These are phyloP conservation scores for Nixonia krombeini DNA, from an alignment of 1,140 invertebrate species.

Conservation along the genomic window DNA sequence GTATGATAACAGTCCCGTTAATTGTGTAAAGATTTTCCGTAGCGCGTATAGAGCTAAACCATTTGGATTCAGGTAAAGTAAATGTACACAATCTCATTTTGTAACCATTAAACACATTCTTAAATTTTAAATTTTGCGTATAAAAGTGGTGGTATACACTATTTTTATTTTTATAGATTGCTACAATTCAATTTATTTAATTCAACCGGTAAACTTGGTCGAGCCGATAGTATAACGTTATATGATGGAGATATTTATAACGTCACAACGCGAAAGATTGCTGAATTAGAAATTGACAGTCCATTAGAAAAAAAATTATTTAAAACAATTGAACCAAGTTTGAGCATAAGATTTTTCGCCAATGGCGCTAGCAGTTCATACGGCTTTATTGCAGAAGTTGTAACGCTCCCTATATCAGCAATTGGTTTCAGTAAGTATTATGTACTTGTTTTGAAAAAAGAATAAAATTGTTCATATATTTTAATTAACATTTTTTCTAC, in stretches of 20 bases:
- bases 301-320: slow-evolving; percentile 83
- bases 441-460: neutral
- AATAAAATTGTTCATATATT: neutral
- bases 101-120: too few species aligned
- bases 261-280: slow-evolving; percentile 80
- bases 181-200: slow-evolving; percentile 96
- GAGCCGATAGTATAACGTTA: slow-evolving; percentile 87
- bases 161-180: slow-evolving; percentile 73
- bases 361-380: slow-evolving; percentile 93
- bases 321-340: slow-evolving; percentile 80
- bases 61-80: slow-evolving; percentile 82
- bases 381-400: slow-evolving; percentile 98
- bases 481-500: slow-evolving; percentile 52
- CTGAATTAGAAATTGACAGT: slow-evolving; percentile 79
- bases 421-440: slow-evolving; percentile 85
- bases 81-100: neutral
- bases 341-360: slow-evolving; percentile 94
- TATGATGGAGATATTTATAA: slow-evolving; percentile 96
- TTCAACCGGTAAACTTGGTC: slow-evolving; percentile 84
- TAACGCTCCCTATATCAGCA: slow-evolving; percentile 92
- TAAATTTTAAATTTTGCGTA: too few species aligned
- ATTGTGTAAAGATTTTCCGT: slow-evolving; percentile 98
- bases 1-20: slow-evolving; percentile 95
- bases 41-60: slow-evolving; percentile 87
- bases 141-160: too few species aligned